These are phyloP conservation scores for Apistogramma diplotaenia DNA, from an alignment of 2,113 vertebrate genomes.

Conservation along the genomic window DNA sequence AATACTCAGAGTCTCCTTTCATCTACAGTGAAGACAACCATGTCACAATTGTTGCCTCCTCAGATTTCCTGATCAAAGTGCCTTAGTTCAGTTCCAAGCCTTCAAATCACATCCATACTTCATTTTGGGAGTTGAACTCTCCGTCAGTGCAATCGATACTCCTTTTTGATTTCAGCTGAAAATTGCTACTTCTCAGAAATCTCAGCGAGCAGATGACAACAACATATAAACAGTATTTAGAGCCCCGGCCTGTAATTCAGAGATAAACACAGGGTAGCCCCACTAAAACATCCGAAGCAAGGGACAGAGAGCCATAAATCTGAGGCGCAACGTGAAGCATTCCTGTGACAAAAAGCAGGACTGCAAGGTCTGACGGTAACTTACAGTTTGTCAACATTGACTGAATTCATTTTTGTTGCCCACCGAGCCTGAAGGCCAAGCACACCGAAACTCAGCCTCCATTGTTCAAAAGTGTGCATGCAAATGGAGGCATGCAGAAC, in stretches of 20 bases:
- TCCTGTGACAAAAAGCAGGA: constrained; percentile 16
- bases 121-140: constrained; percentile 50
- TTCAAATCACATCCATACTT: constrained; percentile 51
- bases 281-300: neutral
- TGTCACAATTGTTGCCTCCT: constrained; percentile 63
- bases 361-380: constrained; percentile 19
- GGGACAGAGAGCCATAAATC: constrained; percentile 12
- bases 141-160: constrained; percentile 48
- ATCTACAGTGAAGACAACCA: constrained; percentile 63
- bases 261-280: constrained; percentile 38
- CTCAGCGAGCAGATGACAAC: constrained; percentile 43
- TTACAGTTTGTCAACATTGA: constrained; percentile 22
- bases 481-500: neutral
- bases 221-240: constrained; percentile 46
- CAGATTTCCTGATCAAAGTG: constrained; percentile 71
- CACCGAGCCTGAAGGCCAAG: neutral
- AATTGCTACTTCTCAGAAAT: constrained; percentile 47
- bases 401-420: constrained; percentile 10
- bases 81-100: constrained; percentile 48
- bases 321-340: neutral
- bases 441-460: neutral
- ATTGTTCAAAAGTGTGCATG: neutral
- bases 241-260: constrained; percentile 38
- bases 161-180: constrained; percentile 52
- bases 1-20: constrained; percentile 50